Conservation (phyloP, 2,113 vertebrate genomes). For the Ancistrus triradiatus region DNA sequence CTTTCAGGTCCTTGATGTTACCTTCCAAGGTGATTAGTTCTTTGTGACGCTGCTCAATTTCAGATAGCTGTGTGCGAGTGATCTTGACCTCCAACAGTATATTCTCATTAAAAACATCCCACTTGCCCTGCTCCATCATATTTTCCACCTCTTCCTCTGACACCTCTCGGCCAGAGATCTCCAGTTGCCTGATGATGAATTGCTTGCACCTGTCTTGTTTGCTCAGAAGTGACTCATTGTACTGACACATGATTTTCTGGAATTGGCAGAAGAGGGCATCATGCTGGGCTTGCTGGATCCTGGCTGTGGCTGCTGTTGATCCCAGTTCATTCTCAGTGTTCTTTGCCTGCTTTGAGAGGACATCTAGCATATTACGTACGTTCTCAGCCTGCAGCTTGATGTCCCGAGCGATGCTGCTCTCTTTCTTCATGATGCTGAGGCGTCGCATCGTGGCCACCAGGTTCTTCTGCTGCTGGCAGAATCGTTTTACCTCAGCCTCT, state of each 20-base stretch:
- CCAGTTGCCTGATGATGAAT: slow-evolving; percentile 88
- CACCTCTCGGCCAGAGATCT: slow-evolving; percentile 81
- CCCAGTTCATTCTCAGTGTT: slow-evolving; percentile 72
- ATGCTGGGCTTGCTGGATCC: slow-evolving; percentile 80
- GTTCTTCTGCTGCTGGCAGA: slow-evolving; percentile 83
- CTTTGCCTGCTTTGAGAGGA: slow-evolving; percentile 72
- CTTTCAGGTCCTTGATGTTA: slow-evolving; percentile 85
- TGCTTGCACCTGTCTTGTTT: slow-evolving; percentile 89
- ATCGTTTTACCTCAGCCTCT: slow-evolving; percentile 75
- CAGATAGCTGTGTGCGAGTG: slow-evolving; percentile 83
- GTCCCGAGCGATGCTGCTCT: slow-evolving; percentile 77
- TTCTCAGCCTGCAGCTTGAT: slow-evolving; percentile 85
- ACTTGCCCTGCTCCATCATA: slow-evolving; percentile 87
- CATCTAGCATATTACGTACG: slow-evolving; percentile 72
- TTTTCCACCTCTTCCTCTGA: slow-evolving; percentile 84
- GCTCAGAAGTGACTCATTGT: slow-evolving; percentile 77
- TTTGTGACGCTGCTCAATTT: slow-evolving; percentile 93
- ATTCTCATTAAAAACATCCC: slow-evolving; percentile 94
- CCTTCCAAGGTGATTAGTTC: slow-evolving; percentile 85
- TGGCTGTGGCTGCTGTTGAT: slow-evolving; percentile 62
- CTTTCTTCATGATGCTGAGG: slow-evolving; percentile 91
- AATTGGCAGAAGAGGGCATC: slow-evolving; percentile 73
- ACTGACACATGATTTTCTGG: slow-evolving; percentile 77
- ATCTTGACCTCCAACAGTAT: slow-evolving; percentile 83
- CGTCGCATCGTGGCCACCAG: slow-evolving; percentile 85